Evolutionary conservation across 53 echinoderm and acorn worm genomes (phyloP).

Genomic region (Paracentrotus lividus): DNA sequence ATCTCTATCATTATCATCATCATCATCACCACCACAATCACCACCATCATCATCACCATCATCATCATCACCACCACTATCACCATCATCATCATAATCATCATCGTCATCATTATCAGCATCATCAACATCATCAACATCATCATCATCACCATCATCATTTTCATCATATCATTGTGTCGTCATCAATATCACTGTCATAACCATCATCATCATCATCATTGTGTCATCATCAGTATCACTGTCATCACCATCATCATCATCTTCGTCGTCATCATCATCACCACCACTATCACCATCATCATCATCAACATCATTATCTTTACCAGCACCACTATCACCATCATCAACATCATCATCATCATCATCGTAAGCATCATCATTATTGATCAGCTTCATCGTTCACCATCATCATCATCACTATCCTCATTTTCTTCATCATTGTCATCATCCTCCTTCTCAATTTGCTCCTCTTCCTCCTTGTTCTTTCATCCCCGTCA

Average conservation of each 20-base stretch:
- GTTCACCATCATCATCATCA: neutral
- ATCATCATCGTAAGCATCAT: too few relatives aligned
- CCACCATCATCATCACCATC: neutral
- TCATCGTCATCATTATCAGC: neutral
- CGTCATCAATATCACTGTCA: neutral
- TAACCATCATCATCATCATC: neutral
- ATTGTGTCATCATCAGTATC: neutral
- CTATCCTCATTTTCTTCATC: neutral
- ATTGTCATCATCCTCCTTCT: neutral
- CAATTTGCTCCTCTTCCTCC: neutral
- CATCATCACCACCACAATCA: neutral
- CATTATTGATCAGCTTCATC: neutral
- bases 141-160: neutral
- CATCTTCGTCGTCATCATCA: too few relatives aligned
- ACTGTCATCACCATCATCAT: neutral
- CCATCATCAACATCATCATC: neutral
- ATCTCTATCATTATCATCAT: neutral
- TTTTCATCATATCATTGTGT: neutral
- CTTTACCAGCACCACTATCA: neutral
- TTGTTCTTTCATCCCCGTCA: neutral
- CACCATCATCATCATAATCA: neutral
- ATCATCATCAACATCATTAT: neutral
- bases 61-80: neutral
- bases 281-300: neutral
- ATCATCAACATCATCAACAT: neutral